These are phyloP conservation scores for Caenorhabditis macrosperma DNA, from an alignment of 2,888 invertebrate genomes.

Conservation along the genomic window DNA sequence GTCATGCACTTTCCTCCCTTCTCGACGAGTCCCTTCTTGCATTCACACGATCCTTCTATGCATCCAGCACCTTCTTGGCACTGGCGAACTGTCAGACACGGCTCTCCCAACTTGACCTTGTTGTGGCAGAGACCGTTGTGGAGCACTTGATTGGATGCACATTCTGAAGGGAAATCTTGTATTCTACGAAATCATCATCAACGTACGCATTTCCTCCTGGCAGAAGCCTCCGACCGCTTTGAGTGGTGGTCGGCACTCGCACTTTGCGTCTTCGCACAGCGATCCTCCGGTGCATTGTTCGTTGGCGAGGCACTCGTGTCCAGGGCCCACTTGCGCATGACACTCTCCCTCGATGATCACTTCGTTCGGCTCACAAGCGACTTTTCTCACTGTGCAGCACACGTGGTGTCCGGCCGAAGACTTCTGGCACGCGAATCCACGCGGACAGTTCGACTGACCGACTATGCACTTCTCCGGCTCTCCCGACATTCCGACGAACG, in stretches of 20 bases:
- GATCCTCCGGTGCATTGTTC: conserved; percentile 72
- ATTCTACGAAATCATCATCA: too few species aligned
- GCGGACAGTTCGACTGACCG: conserved; percentile 68
- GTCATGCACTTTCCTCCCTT: conserved; percentile 65
- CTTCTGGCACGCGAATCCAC: conserved; percentile 66
- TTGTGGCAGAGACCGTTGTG: conserved; percentile 65
- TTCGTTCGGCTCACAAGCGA: conserved; percentile 63
- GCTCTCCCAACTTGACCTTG: conserved; percentile 58
- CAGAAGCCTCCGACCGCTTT: conserved; percentile 67
- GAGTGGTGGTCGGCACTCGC: conserved; percentile 65
- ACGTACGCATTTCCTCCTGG: conserved; percentile 61
- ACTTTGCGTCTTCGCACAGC: conserved; percentile 60
- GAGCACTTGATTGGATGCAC: conserved; percentile 55
- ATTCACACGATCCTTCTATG: conserved; percentile 65
- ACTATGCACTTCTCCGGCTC: conserved; percentile 69
- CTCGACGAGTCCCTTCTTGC: conserved; percentile 65
- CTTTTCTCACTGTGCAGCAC: conserved; percentile 62
- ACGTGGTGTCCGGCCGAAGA: conserved; percentile 60
- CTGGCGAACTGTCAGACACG: conserved; percentile 58
- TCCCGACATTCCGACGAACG: conserved; percentile 68
- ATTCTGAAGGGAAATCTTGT: conserved; percentile 55
- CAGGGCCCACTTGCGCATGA: conserved; percentile 60
- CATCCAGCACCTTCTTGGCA: conserved; percentile 66
- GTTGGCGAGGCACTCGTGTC: conserved; percentile 57
- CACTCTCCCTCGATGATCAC: conserved; percentile 67